Evolutionary conservation across 2,797 vertebrate genomes (phyloP).

Genomic region (Diplodus sargus): DNA sequence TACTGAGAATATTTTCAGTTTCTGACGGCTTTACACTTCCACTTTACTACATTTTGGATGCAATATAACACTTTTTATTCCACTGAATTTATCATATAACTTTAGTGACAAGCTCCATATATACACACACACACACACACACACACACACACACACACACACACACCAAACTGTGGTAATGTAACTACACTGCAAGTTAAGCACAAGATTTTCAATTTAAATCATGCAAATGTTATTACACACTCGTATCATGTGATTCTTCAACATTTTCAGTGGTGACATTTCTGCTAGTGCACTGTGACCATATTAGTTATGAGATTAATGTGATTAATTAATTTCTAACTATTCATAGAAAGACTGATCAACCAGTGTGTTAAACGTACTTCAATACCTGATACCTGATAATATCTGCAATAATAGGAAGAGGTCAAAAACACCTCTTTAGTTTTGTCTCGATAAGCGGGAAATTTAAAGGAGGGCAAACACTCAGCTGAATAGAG

Average conservation of each 20-base stretch:
- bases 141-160: no score
- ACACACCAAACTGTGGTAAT: not conserved
- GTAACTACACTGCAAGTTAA: not conserved
- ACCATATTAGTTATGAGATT: not conserved
- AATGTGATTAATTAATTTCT: no score
- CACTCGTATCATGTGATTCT: conserved; percentile 4
- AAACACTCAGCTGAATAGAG: conserved; percentile 55
- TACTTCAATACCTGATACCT: conserved; percentile 2
- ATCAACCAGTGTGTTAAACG: not conserved
- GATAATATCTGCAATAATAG: not conserved
- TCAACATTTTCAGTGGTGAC: not conserved
- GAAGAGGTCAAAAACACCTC: conserved; percentile 40
- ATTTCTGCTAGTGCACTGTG: not conserved
- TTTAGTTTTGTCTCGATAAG: conserved; percentile 51
- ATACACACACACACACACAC: no score
- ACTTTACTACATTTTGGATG: no score
- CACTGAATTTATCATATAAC: no score
- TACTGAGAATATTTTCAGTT: no score
- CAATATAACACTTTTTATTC: no score
- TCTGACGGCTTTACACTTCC: no score
- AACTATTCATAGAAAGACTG: not conserved
- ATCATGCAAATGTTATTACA: not conserved
- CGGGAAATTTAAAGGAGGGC: conserved; percentile 36
- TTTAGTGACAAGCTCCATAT: no score
- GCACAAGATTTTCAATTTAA: not conserved